Evolutionary conservation across 64 coral and sea anemone species (phyloP), one percentile per base, ranked within the genome.

Genomic region (Dendrophyllia cribrosa): DNA sequence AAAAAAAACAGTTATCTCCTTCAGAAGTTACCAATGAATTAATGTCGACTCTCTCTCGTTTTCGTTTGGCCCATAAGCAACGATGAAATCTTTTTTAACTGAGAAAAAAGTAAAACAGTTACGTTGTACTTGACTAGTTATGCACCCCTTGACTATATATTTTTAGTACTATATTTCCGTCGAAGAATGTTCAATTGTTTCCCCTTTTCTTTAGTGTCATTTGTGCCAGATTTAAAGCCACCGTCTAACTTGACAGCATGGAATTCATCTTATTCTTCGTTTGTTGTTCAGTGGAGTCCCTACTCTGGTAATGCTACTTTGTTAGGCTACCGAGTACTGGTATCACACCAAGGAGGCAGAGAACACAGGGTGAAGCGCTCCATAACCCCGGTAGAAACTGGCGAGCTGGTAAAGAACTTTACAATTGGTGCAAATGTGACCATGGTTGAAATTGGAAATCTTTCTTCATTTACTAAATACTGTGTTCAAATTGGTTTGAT

Each of bases 351-450:
- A 9, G 59, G 78, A 43, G 25, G 56, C 15, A 45, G 24, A 81
- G 5, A 81, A 26, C 59, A 7, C 19, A 62, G 58, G 9, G 59
- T 47, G 26, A 79, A 44, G 26, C 23, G 77, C 14, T 10, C 9
- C 12, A 44, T 43, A 5, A 11, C 52, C 13, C 11, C 25, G 14
- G 10, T 17, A 11, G 59, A 8, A 55, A 0, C 52, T 14, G 58
- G 59, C 22, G 78, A 82, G 43, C 25, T 82, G 5, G 14, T 82
- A 19, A 82, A 22, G 34, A 82, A 82, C 59, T 66, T 82, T n/a
- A 64, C 78, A 6, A 25, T 82, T 62, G 22, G 58, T 11, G 13
- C 78, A 64, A 82, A 82, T 19, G 34, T 64, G 16, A 82, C 78
- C 19, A 3, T 34, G 6, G 9, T 47, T 34, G 59, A 82, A 17